Conservation (phyloP, 2,113 vertebrate species). For the Eclectus roratus region DNA sequence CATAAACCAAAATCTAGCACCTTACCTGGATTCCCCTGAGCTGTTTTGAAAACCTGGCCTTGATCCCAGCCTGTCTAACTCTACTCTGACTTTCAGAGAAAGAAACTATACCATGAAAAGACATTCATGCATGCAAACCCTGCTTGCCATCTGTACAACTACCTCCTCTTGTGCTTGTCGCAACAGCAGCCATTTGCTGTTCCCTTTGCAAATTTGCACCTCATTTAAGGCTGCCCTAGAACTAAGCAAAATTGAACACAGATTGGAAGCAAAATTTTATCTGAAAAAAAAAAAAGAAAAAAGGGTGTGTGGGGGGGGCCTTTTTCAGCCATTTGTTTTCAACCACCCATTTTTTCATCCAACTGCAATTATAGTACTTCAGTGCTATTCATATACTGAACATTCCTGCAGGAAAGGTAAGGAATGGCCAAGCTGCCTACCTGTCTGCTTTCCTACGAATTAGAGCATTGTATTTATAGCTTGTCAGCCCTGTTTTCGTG, state of each 20-base stretch:
- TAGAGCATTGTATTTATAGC: not conserved
- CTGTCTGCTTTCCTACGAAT: not conserved
- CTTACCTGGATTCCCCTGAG: not conserved
- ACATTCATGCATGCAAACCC: not conserved
- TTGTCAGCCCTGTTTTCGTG: not conserved
- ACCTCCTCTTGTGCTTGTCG: not conserved
- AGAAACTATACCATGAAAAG: not conserved
- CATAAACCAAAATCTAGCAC: not conserved
- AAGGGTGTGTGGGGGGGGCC: accelerated
- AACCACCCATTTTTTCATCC: not conserved
- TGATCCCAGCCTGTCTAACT: not conserved
- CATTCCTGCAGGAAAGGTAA: not conserved
- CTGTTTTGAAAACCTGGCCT: not conserved
- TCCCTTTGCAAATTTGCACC: conserved; percentile 28
- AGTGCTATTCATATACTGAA: not conserved
- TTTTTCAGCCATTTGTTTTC: not conserved
- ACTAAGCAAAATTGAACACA: conserved; percentile 15
- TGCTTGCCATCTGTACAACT: not conserved
- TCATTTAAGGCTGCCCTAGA: conserved; percentile 4
- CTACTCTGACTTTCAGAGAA: not conserved
- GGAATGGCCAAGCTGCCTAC: not conserved
- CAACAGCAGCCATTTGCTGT: not conserved
- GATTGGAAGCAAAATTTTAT: not conserved
- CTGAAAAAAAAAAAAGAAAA: accelerated
- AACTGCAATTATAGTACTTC: not conserved